Percentiles rank a stretch among this genome's conserved stretches.
phyloP scores from a whole-genome alignment of 2,113 vertebrate genomes.

The Sisor rabdophorus region DNA sequence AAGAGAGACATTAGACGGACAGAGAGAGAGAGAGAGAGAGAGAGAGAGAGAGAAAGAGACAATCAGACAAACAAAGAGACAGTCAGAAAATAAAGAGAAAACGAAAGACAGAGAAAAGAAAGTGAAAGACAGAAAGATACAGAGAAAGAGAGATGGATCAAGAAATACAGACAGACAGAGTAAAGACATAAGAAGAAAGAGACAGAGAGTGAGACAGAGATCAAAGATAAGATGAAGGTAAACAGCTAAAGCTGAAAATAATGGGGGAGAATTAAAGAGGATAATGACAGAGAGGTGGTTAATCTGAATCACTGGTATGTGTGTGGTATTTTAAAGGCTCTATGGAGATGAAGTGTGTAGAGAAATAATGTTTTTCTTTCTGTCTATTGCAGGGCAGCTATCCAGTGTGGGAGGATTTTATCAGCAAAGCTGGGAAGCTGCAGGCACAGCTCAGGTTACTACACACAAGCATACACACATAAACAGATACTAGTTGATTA shows the following conservation, averaged over 20 bases:
- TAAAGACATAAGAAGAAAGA: background rate
- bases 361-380: constrained; percentile 8
- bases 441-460: constrained; percentile 74
- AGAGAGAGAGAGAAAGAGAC: no score
- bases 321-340: constrained; percentile 11
- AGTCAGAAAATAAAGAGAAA: no score
- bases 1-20: no score
- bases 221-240: constrained; percentile 3
- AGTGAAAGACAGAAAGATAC: no score
- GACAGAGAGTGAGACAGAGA: background rate
- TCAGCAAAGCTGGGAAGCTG: constrained; percentile 74
- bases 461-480: background rate
- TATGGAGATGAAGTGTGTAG: background rate
- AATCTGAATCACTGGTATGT: constrained; percentile 10
- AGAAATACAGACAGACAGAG: no score
- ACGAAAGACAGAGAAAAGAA: no score
- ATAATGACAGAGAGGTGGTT: constrained; percentile 17
- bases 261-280: constrained; percentile 16
- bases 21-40: no score
- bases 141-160: no score
- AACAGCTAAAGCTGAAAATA: background rate
- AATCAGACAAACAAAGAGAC: no score
- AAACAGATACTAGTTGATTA: no score
- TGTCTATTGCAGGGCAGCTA: constrained; percentile 65
- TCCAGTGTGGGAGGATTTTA: constrained; percentile 76